Base-by-base conservation (phyloP, 1,140 invertebrate species). In the Drosophila tsacasi region DNA sequence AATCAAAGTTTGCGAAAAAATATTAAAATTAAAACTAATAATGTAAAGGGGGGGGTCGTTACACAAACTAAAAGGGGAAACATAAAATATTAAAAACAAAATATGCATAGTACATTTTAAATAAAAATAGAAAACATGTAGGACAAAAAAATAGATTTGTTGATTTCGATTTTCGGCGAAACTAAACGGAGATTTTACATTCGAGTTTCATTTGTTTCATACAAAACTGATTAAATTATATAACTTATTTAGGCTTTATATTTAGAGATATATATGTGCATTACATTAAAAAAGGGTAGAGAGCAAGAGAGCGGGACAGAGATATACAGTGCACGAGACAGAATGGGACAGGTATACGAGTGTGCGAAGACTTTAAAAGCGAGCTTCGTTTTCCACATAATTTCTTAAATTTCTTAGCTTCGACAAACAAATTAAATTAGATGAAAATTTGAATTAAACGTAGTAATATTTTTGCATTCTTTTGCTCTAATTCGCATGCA, bases 141-240 rank as follows among this genome's bases (percentile, higher is more conserved):
- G 47, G 65, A 10, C 10, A 59, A 65, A 64, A 72, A 37, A 37
- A 40, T 3, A 19, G 4, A 15, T 39, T 55, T 37, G 49, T 49
- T 71, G 46, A 39, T 61, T 61, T 40, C 32, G 19, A 65, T 65
- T 60, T 80, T 57, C 58, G 63, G 62, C 63, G 59, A 66, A 79
- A 32, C 54, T 65, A 77, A 81, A 59, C 73, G 55, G 82, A 78
- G 64, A 85, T 81, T 81, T 81, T 72, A 81, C 81, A 77, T 79
- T 79, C 55, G 12, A 69, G 47, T 67, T 63, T 30, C 15, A 21
- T 40, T 66, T 52, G 25, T 58, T 65, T 57, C 55, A 69, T 67
- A 77, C 71, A 71, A 79, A 68, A 68, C 57, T 62, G 61, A 78
- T 81, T 89, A 83, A 81, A 83, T 89, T 87, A 87, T 87, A 89